Percentiles rank a stretch among this genome's conserved stretches.
Conservation (phyloP, 1,140 invertebrate genomes). For the Paralvinella palmiformis region DNA sequence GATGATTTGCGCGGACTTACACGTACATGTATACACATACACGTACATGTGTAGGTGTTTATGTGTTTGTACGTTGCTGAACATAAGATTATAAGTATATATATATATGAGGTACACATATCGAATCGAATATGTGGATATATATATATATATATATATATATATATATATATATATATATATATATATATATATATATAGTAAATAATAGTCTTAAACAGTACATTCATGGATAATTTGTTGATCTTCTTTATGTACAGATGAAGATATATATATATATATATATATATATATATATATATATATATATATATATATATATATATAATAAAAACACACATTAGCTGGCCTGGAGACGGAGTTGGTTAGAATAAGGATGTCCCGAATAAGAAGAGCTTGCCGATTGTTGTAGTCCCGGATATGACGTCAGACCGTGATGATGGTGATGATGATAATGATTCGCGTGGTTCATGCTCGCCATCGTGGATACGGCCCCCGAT, state of each 20-base stretch:
- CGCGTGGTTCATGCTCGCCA: no score
- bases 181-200: slow-evolving; percentile 8
- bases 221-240: background rate
- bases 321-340: background rate
- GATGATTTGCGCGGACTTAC: no score
- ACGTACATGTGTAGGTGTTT: background rate
- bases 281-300: background rate
- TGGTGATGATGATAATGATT: no score
- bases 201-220: background rate
- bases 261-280: slow-evolving; percentile 6
- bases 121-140: background rate
- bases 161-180: slow-evolving; percentile 6
- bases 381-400: background rate
- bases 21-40: slow-evolving; percentile 4
- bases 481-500: background rate
- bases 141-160: background rate
- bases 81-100: background rate
- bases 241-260: background rate
- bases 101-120: background rate
- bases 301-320: background rate
- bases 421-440: background rate
- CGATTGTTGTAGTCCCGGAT: background rate
- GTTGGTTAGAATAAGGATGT: background rate
- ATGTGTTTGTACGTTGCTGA: background rate
- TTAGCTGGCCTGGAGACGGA: slow-evolving; percentile 7